A percentile compares a stretch with the other conserved stretches of the same genome.
These are phyloP conservation scores for Ophioderma brevispina DNA, from an alignment of 35 echinoderm and acorn worm genomes.

Conservation along the genomic window DNA sequence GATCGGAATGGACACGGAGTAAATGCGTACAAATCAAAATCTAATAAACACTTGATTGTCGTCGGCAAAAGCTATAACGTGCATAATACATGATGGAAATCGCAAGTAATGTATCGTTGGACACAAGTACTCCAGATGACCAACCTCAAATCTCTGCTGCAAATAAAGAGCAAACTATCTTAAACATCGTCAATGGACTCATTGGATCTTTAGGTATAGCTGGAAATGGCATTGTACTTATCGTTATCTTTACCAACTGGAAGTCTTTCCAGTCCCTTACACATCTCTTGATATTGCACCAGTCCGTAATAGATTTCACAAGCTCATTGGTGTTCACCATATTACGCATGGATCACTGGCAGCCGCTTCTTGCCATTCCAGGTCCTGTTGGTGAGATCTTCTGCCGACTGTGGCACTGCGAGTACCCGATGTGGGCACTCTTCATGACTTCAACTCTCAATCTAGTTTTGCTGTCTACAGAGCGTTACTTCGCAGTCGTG, in stretches of 20 bases:
- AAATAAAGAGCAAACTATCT: too few species aligned
- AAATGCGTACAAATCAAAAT: too few species aligned
- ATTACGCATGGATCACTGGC: background rate
- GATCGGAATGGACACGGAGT: too few species aligned
- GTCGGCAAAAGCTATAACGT: too few species aligned
- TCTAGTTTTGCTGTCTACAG: slow-evolving; percentile 8
- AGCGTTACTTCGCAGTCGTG: slow-evolving; percentile 2
- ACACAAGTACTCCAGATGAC: too few species aligned
- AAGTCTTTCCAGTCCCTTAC: background rate
- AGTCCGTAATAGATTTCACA: slow-evolving; percentile 5
- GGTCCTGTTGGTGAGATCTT: background rate
- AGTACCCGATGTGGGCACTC: background rate
- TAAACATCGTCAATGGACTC: background rate
- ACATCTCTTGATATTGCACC: slow-evolving; percentile 10
- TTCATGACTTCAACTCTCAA: slow-evolving; percentile 28
- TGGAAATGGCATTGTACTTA: background rate
- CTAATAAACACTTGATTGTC: too few species aligned
- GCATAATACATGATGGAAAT: too few species aligned
- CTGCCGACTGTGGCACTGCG: background rate
- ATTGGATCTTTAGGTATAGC: background rate
- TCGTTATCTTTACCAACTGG: background rate
- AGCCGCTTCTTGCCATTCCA: background rate
- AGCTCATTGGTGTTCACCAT: background rate
- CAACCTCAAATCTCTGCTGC: too few species aligned
- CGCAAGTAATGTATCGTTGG: too few species aligned